Evolutionary conservation across 92 coral and sea anemone species (phyloP).

Genomic region (Desmophyllum pertusum): DNA sequence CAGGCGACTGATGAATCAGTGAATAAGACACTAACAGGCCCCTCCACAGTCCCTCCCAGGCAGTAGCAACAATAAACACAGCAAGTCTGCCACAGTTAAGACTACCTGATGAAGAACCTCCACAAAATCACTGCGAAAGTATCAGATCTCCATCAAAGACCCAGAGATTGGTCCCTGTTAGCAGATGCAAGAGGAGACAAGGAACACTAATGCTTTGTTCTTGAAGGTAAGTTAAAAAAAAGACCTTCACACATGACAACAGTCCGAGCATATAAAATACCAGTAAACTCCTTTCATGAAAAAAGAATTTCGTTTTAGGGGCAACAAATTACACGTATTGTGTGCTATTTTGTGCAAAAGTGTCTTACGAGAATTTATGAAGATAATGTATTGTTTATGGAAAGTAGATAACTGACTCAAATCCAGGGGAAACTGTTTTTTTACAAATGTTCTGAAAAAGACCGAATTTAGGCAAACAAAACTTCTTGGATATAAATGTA

Average conservation of each 20-base stretch:
- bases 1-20: conserved; percentile 57
- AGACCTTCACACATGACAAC: no score
- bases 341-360: no score
- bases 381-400: no score
- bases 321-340: no score
- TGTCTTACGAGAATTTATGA: no score
- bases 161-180: conserved; percentile 90
- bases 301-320: no score
- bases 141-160: conserved; percentile 73
- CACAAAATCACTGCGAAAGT: conserved; percentile 67
- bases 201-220: conserved; percentile 87
- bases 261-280: no score
- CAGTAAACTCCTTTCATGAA: no score
- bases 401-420: not conserved
- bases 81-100: conserved; percentile 33
- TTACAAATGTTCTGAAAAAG: no score
- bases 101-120: conserved; percentile 65
- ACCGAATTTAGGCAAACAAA: no score
- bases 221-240: conserved; percentile 76
- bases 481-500: no score
- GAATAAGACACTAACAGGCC: conserved; percentile 22
- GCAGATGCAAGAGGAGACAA: conserved; percentile 97
- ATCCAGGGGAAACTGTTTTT: not conserved
- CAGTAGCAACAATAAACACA: conserved; percentile 29
- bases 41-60: conserved; percentile 36